Base-by-base conservation (phyloP, 2,888 invertebrate species). In the Ephialtes manifestator region DNA sequence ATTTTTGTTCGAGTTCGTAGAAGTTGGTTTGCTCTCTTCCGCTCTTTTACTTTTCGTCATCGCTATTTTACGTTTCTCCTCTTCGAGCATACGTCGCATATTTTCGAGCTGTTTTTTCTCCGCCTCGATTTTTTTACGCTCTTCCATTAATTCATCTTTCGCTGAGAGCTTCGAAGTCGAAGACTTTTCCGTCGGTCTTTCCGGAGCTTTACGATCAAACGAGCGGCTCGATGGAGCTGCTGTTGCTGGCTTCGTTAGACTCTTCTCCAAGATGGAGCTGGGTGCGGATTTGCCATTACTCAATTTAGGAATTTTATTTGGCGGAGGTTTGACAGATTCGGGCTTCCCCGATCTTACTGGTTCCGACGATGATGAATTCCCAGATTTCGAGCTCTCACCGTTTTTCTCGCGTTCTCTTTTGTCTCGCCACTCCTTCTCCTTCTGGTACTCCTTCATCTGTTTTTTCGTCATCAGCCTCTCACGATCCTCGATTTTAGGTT, bases 401-500 rank as follows among this genome's bases (percentile, higher is more conserved):
- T 87, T 89, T 46, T 86, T 87, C 35, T 84, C 87, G 1, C 89
- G 88, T 74, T 90, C 91, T 68, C 94, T 94, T 74, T 95, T 95
- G 75, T 96, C 96, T 53, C 96, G 95, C 89, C 94, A 95, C 63
- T 96, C 97, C 92, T 96, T 96, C 88, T 97, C 97, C 89, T 96
- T 96, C 89, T 97, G 96, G 90, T 96, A 95, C 91, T 98, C 97
- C 63, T 95, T 95, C 90, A 96, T 97, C 91, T 98, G 98, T 88
- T 96, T 97, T 88, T 97, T 97, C 0, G 98, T 98, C 95, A 98
- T 96, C 13, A 96, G 95, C 60, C 97, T 95, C 87, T 97, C 97
- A 0, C 95, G 95, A 82, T 96, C 93, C 87, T 95, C 94, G 72
- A 94, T 92, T 85, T 94, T 94, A 51, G 91, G 91, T 77, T 94